phyloP scores from a whole-genome alignment of 2,888 invertebrate species.

The Vandiemenella viatica region DNA sequence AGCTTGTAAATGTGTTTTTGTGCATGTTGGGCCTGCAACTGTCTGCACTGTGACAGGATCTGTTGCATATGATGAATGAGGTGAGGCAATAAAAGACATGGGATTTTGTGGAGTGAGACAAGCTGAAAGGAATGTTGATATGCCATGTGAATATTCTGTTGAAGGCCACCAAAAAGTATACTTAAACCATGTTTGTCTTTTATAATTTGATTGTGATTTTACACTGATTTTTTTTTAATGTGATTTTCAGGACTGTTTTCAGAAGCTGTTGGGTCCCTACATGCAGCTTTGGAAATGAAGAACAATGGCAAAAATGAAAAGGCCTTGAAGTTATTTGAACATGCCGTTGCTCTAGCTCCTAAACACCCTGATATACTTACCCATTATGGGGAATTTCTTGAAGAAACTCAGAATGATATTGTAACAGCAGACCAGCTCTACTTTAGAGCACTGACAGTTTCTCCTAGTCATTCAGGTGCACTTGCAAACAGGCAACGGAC shows the following conservation, averaged over 20 bases:
- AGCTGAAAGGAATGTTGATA: no score
- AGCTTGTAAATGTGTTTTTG: no score
- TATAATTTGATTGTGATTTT: no score
- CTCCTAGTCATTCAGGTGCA: slow-evolving; percentile 49
- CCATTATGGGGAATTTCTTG: slow-evolving; percentile 77
- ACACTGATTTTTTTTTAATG: neutral
- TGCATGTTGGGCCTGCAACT: no score
- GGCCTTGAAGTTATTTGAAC: slow-evolving; percentile 73
- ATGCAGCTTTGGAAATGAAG: slow-evolving; percentile 74
- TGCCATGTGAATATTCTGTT: no score
- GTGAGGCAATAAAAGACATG: no score
- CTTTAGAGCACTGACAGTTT: slow-evolving; percentile 64
- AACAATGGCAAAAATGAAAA: slow-evolving; percentile 67
- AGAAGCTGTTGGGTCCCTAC: slow-evolving; percentile 73
- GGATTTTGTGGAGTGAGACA: no score
- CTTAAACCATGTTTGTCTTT: no score
- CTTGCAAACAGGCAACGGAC: slow-evolving; percentile 69
- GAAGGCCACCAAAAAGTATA: no score
- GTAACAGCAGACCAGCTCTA: slow-evolving; percentile 84
- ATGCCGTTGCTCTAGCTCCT: slow-evolving; percentile 82
- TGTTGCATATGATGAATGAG: no score
- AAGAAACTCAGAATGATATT: slow-evolving; percentile 68
- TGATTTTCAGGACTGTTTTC: slow-evolving; percentile 19
- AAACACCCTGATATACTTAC: slow-evolving; percentile 55
- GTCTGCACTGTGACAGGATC: no score